These are phyloP conservation scores for Micrastur ruficollis DNA, from an alignment of 2,797 vertebrate genomes.

Conservation along the genomic window DNA sequence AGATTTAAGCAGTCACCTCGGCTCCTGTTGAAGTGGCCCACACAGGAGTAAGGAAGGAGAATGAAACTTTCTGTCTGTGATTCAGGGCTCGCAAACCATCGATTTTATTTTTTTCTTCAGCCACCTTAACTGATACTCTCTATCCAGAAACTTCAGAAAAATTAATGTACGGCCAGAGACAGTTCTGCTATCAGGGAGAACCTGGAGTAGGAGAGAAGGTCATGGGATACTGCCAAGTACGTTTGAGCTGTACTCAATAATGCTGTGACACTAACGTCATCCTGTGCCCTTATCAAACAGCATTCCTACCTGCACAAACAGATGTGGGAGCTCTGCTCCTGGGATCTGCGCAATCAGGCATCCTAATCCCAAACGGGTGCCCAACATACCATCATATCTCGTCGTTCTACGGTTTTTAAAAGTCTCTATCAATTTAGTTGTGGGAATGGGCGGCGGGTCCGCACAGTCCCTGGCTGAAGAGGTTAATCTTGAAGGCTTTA, in stretches of 20 bases:
- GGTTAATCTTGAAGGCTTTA: too few species aligned
- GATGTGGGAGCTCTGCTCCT: not conserved
- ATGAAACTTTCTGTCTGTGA: not conserved
- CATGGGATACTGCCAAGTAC: conserved; percentile 16
- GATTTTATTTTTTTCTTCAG: not conserved
- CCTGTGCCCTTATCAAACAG: not conserved
- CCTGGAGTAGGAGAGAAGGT: not conserved
- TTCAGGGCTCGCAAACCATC: not conserved
- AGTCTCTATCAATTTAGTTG: not conserved
- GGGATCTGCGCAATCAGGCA: not conserved
- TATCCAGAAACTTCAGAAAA: not conserved
- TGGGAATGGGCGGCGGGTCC: too few species aligned
- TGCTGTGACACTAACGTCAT: not conserved
- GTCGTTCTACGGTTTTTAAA: not conserved
- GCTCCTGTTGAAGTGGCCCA: not conserved
- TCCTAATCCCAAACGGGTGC: not conserved
- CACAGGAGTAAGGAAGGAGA: not conserved
- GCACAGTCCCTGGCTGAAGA: too few species aligned
- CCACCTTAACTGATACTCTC: not conserved
- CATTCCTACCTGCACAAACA: conserved; percentile 30
- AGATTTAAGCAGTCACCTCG: not conserved
- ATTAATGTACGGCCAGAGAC: not conserved
- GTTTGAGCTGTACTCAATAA: not conserved
- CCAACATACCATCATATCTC: not conserved
- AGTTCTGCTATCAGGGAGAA: not conserved